Evolutionary conservation across 2,888 invertebrate species (phyloP).

Genomic region (Tiliacea aurago): DNA sequence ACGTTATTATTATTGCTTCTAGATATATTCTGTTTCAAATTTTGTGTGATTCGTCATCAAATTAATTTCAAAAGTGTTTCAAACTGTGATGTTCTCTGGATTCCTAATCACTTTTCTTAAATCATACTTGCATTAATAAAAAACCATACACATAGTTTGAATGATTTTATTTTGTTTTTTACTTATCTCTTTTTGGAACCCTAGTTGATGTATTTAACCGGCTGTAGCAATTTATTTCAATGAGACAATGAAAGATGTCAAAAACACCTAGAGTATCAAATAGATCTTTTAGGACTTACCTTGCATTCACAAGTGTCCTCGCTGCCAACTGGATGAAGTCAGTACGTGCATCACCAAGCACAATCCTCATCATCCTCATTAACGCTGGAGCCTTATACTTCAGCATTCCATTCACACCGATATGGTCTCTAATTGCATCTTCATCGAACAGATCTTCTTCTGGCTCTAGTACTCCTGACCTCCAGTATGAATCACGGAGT

Average conservation of each 20-base stretch:
- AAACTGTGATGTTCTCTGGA: too few relatives aligned
- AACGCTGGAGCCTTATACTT: conserved; percentile 83
- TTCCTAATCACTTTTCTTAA: too few relatives aligned
- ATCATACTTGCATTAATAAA: too few relatives aligned
- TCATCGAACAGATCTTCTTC: conserved; percentile 72
- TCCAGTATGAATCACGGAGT: conserved; percentile 74
- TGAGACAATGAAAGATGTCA: too few relatives aligned
- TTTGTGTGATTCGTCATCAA: background rate
- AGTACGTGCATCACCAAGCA: conserved; percentile 70
- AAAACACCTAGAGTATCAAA: too few relatives aligned
- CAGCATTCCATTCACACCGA: conserved; percentile 70
- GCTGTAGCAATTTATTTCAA: too few relatives aligned
- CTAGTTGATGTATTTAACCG: too few relatives aligned
- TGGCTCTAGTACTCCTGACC: conserved; percentile 70
- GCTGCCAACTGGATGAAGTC: conserved; percentile 78
- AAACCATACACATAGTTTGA: too few relatives aligned
- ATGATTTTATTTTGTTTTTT: too few relatives aligned
- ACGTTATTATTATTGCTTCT: background rate
- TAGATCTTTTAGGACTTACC: background rate
- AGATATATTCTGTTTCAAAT: background rate
- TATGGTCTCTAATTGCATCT: conserved; percentile 72
- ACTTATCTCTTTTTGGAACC: too few relatives aligned
- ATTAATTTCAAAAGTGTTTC: background rate
- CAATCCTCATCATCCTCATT: conserved; percentile 76
- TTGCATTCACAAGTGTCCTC: conserved; percentile 49